Evolutionary conservation across 2,888 invertebrate species (phyloP).

Genomic region (Patella caerulea): DNA sequence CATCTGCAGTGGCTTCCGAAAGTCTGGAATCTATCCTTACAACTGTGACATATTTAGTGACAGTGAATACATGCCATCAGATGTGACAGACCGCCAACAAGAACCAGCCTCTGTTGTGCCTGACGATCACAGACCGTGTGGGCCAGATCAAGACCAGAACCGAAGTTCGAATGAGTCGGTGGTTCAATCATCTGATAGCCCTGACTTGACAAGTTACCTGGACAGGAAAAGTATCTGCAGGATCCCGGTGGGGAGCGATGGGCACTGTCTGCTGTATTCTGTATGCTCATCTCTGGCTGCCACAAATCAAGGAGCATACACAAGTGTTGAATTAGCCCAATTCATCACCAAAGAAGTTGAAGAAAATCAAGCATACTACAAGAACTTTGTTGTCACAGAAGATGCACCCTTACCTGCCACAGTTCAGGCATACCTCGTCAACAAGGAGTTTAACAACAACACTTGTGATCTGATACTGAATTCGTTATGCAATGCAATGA

Average conservation of each 20-base stretch:
- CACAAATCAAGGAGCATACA: constrained; percentile 17
- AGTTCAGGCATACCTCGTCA: constrained; percentile 21
- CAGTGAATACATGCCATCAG: constrained; percentile 21
- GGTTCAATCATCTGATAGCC: neutral
- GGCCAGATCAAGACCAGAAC: no score
- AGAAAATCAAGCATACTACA: constrained; percentile 21
- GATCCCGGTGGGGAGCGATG: constrained; percentile 27
- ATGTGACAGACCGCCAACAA: constrained; percentile 24
- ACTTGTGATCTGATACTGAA: constrained; percentile 22
- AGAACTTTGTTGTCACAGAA: constrained; percentile 18
- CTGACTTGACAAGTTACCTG: constrained; percentile 16
- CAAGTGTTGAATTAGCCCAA: constrained; percentile 23
- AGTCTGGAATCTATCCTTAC: constrained; percentile 32
- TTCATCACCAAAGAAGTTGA: constrained; percentile 20
- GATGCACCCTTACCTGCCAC: constrained; percentile 16
- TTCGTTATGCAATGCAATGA: constrained; percentile 27
- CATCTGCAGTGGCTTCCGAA: constrained; percentile 28
- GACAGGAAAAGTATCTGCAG: constrained; percentile 14
- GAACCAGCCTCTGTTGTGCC: no score
- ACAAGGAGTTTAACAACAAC: constrained; percentile 27
- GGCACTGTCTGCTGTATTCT: constrained; percentile 19
- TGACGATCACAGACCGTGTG: no score
- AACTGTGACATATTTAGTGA: constrained; percentile 31
- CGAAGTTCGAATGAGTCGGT: constrained; percentile 15
- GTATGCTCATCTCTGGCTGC: constrained; percentile 26